Evolutionary conservation across 2,888 invertebrate species (phyloP).

Genomic region (Netelia fuscicornis): DNA sequence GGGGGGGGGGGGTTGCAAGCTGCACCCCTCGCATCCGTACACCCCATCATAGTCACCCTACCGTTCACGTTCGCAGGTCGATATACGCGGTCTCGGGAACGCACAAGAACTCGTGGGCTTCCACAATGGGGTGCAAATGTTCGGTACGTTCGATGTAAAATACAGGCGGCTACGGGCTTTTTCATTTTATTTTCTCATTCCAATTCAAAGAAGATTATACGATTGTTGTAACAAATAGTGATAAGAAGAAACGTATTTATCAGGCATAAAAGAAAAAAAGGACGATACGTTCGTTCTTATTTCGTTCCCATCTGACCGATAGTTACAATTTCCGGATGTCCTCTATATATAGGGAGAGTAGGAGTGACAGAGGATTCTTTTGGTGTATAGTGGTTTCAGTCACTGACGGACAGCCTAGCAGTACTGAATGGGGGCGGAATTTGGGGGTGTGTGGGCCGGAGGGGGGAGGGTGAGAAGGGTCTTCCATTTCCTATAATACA

Average conservation of each 20-base stretch:
- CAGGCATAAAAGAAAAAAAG: not conserved
- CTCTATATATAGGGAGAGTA: conserved; percentile 12
- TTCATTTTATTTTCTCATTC: not conserved
- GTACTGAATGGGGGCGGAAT: conserved; percentile 27
- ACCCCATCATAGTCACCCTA: conserved; percentile 71
- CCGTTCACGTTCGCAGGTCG: conserved; percentile 77
- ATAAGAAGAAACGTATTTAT: not conserved
- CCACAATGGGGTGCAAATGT: conserved; percentile 11
- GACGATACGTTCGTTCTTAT: conserved; percentile 24
- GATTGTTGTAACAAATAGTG: too few species aligned
- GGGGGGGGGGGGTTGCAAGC: conserved; percentile 27
- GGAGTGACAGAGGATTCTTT: conserved; percentile 57
- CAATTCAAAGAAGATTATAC: not conserved
- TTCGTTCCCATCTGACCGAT: conserved; percentile 46
- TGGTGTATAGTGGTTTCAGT: conserved; percentile 50
- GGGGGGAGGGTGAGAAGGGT: conserved; percentile 32
- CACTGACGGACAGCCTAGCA: conserved; percentile 55
- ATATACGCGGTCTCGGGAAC: conserved; percentile 75
- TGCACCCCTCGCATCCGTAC: conserved; percentile 77
- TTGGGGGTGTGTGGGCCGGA: not conserved
- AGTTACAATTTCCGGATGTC: conserved; percentile 60
- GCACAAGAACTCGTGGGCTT: conserved; percentile 60
- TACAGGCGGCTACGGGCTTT: conserved; percentile 21
- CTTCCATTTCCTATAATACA: conserved; percentile 57
- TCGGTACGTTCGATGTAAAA: conserved; percentile 58